Evolutionary conservation across 2,888 invertebrate genomes (phyloP), one percentile per base, ranked within the genome.

Genomic region (Eucera pruinosa): DNA sequence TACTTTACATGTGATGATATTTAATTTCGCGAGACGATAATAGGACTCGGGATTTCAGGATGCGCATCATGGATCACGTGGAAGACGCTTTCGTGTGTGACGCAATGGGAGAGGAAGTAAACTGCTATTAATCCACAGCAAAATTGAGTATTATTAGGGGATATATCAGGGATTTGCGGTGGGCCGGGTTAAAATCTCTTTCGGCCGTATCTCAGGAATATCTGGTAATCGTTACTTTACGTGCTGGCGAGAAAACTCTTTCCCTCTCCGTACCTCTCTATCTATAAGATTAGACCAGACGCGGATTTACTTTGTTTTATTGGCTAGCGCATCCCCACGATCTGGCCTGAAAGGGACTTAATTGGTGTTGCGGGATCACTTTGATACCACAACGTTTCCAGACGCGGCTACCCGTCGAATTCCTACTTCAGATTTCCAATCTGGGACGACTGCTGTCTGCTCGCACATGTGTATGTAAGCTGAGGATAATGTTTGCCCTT

Each of bases 61-160:
- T n/a, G n/a, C n/a, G n/a, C n/a, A n/a, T n/a, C 62, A 57, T 69
- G 39, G 70, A 84, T 78, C 80, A 73, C 66, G 64, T 55, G 68
- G 62, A 47, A 74, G 78, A 66, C 75, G 65, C 60, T 78, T 64
- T 74, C 54, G 71, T 60, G 52, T 69, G 66, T 72, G 33, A 45
- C 39, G 70, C 43, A 58, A 70, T 48, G 74, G 66, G 68, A 64
- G 73, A 76, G 89, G 88, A 88, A 90, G 90, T 91, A 91, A 92
- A 91, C 89, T 90, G 84, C 90, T 89, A 92, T 92, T 92, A 92
- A 92, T 92, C 92, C 92, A 91, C 89, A 91, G 90, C 88, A 91
- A 90, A 91, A 92, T 92, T 92, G 92, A 91, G 92, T 92, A 90
- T 91, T 91, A 91, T 91, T 91, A 90, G 89, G 90, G 91, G 89